Base-by-base conservation (phyloP, 2,888 invertebrate genomes). In the Polymixis lichenea region DNA sequence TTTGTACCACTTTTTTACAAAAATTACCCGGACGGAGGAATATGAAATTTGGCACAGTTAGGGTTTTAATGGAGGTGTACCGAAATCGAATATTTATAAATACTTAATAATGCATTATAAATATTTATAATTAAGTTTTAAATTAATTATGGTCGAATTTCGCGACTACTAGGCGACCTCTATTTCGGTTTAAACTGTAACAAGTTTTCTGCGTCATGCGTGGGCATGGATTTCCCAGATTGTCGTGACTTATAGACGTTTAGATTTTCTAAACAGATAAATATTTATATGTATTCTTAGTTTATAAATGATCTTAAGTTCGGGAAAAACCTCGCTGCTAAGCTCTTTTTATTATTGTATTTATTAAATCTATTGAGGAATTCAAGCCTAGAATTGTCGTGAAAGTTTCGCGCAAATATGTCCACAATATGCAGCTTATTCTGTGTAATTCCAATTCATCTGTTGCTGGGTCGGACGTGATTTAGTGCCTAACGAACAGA, bases 391-490 rank as follows among this genome's bases (percentile, higher is more conserved):
- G 28, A 53, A 62, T 53, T 56, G 51, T 22, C 43, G 86, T 83
- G 84, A 84, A 84, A 86, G 84, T 76, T 74, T 82, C 6, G 43
- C 22, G 53, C 66, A 56, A 67, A 85, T 73, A 64, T 73, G 38
- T 69, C 60, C 19, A 71, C 56, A 55, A 58, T 82, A 58, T 69
- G 46, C 72, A 77, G 73, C 62, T 62, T 68, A 62, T 86, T 77
- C 67, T 65, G 72, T 58, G 61, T 74, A 53, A 72, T 73, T 82
- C 32, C 55, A 71, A 77, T 77, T 86, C 86, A 72, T 74, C 46
- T 65, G 77, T 60, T 66, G 83, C 19, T 64, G 25, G 62, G 62
- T 51, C 19, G n/a, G 83, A 71, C 78, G 70, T 83, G 83, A 83
- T 73, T 77, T 83, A 74, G 61, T 77, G 60, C 15, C 32, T 61